Evolutionary conservation across 2,797 vertebrate genomes (phyloP).

Genomic region (Protosalanx chinensis): DNA sequence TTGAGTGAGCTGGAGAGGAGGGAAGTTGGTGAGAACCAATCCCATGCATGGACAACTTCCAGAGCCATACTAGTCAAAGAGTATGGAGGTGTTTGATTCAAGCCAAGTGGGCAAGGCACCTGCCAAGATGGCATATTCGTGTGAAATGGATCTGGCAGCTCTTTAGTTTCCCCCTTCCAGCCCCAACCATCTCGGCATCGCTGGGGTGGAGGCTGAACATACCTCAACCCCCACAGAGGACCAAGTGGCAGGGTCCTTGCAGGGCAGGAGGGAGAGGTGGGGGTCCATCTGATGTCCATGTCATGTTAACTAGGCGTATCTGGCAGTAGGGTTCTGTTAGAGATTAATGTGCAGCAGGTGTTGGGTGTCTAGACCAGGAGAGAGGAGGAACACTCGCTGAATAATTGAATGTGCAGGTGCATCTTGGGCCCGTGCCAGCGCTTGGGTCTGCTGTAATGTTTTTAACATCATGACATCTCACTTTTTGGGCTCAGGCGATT

Average conservation of each 20-base stretch:
- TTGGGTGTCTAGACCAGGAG: constrained; percentile 61
- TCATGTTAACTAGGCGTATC: constrained; percentile 63
- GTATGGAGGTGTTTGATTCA: constrained; percentile 52
- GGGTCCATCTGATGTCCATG: constrained; percentile 50
- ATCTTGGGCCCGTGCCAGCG: constrained; percentile 63
- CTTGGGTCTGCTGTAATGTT: constrained; percentile 52
- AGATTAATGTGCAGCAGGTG: constrained; percentile 71
- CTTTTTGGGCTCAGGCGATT: constrained; percentile 51
- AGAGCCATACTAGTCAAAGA: constrained; percentile 48
- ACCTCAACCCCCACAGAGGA: constrained; percentile 12
- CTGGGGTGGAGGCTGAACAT: constrained; percentile 24
- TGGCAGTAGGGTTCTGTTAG: constrained; percentile 47
- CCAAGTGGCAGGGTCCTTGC: constrained; percentile 13
- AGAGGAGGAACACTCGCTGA: constrained; percentile 46
- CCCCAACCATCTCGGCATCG: constrained; percentile 40
- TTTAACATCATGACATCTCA: constrained; percentile 59
- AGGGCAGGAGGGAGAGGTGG: constrained; percentile 51
- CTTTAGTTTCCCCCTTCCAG: constrained; percentile 32
- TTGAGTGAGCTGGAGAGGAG: constrained; percentile 41
- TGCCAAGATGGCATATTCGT: constrained; percentile 58
- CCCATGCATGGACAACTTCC: constrained; percentile 49
- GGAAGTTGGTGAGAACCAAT: constrained; percentile 46
- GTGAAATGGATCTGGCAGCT: constrained; percentile 60
- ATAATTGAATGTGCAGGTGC: constrained; percentile 73
- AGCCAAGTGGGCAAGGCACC: constrained; percentile 43